Evolutionary conservation across 2,797 vertebrate species (phyloP).

Genomic region (Micropoecilia bifurca): DNA sequence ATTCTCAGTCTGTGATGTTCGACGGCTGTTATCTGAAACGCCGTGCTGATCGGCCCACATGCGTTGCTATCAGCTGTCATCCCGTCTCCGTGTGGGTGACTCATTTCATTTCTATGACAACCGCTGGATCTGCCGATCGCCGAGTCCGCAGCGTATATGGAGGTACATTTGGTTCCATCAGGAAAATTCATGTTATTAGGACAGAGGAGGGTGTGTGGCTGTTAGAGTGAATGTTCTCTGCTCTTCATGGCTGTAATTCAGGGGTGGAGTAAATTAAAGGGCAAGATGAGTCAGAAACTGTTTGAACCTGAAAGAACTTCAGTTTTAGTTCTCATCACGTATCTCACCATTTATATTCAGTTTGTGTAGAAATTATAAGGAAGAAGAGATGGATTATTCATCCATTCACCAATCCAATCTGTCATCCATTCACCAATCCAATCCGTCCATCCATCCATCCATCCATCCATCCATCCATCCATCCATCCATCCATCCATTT

Average conservation of each 20-base stretch:
- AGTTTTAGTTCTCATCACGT: no score
- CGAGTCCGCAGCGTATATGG: background rate
- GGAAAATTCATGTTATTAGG: slow-evolving; percentile 3
- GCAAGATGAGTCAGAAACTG: background rate
- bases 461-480: no score
- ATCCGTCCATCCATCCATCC: no score
- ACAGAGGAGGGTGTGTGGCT: background rate
- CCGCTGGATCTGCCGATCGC: slow-evolving; percentile 41
- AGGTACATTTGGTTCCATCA: background rate
- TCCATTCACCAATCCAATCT: background rate
- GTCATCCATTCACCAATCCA: no score
- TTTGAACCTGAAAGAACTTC: background rate
- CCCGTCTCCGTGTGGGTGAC: slow-evolving; percentile 45
- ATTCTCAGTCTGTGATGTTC: slow-evolving; percentile 11
- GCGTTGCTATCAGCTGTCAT: slow-evolving; percentile 50
- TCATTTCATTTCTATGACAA: slow-evolving; percentile 78
- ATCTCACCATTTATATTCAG: background rate
- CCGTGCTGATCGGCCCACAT: slow-evolving; percentile 48
- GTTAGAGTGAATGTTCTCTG: background rate
- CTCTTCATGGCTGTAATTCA: background rate
- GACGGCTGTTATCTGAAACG: slow-evolving; percentile 30
- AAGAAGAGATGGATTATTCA: background rate
- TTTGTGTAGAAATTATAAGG: background rate
- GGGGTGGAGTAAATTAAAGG: background rate
- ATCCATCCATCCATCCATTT: no score